phyloP scores from a whole-genome alignment of 2,797 vertebrate genomes.

The Orientallactaga sibirica region DNA sequence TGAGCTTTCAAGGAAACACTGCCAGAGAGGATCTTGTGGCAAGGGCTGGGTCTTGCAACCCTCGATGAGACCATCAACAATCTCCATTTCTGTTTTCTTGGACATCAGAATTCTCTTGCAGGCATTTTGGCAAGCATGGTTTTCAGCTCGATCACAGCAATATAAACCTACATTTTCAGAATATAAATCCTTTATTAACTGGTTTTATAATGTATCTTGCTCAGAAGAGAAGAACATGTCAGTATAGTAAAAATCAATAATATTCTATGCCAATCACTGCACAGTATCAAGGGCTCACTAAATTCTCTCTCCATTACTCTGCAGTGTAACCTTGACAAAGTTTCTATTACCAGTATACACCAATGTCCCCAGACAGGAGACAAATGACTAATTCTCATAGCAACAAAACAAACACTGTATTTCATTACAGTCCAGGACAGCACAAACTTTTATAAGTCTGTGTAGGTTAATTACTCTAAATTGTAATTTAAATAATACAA shows the following conservation, averaged over 20 bases:
- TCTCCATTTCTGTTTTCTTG: slow-evolving; percentile 98
- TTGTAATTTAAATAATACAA: slow-evolving; percentile 65
- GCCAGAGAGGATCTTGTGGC: slow-evolving; percentile 99
- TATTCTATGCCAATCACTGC: neutral
- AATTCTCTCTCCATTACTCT: slow-evolving; percentile 21
- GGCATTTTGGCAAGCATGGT: slow-evolving; percentile 94
- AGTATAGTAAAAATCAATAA: neutral
- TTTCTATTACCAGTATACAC: slow-evolving; percentile 4
- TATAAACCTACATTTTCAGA: slow-evolving; percentile 92
- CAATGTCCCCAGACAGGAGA: slow-evolving; percentile 11
- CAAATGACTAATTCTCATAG: slow-evolving; percentile 45
- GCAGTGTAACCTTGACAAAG: neutral
- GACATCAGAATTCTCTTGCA: slow-evolving; percentile 96
- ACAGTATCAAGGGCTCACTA: neutral
- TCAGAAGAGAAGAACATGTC: slow-evolving; percentile 36
- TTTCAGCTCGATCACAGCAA: slow-evolving; percentile 97
- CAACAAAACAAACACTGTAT: slow-evolving; percentile 42
- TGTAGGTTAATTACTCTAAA: slow-evolving; percentile 48
- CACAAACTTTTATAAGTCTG: slow-evolving; percentile 28
- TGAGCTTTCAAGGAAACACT: slow-evolving; percentile 96
- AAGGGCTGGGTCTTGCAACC: slow-evolving; percentile 96
- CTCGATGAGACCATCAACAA: slow-evolving; percentile 96
- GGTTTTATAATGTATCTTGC: neutral
- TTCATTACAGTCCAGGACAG: slow-evolving; percentile 19
- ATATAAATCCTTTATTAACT: slow-evolving; percentile 62